These are phyloP conservation scores for Petaurus breviceps DNA, from an alignment of 2,113 vertebrate genomes.

Conservation along the genomic window DNA sequence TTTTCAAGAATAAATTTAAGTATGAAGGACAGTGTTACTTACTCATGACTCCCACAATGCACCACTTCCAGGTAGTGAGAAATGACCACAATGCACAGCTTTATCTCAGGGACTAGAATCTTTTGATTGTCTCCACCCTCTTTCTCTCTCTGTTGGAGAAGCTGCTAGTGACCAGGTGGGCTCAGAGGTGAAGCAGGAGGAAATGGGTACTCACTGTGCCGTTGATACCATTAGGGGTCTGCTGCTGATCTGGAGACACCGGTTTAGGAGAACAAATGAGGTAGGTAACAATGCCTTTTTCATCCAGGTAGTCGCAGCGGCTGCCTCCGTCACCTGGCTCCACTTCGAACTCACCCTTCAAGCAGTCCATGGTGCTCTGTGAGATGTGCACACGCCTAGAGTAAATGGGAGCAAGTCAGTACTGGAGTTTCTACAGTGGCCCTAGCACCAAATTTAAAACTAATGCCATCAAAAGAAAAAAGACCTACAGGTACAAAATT, in stretches of 20 bases:
- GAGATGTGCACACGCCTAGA: constrained; percentile 96
- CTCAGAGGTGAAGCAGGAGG: rapidly evolving
- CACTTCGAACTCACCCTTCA: constrained; percentile 94
- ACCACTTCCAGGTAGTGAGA: not conserved
- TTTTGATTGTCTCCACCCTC: not conserved
- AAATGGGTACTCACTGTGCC: constrained; percentile 88
- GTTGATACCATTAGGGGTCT: constrained; percentile 88
- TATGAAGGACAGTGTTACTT: not conserved
- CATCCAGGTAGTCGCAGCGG: constrained; percentile 94
- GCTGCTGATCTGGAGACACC: constrained; percentile 78
- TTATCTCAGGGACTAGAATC: not conserved
- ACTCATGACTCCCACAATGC: not conserved
- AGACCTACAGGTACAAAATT: not conserved
- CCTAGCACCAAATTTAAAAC: not conserved
- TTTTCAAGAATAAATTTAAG: not conserved
- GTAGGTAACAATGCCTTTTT: constrained; percentile 93
- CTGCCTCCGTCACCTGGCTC: constrained; percentile 92
- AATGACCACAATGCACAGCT: not conserved
- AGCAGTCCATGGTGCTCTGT: constrained; percentile 93
- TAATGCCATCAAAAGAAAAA: not conserved
- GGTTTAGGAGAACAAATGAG: constrained; percentile 90
- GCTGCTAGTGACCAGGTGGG: not conserved
- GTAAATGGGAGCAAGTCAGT: not conserved
- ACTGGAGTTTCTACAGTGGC: not conserved
- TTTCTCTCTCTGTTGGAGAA: not conserved